Evolutionary conservation across 1,140 invertebrate genomes (phyloP), one percentile per base, ranked within the genome.

Genomic region (Coboldia fuscipes): DNA sequence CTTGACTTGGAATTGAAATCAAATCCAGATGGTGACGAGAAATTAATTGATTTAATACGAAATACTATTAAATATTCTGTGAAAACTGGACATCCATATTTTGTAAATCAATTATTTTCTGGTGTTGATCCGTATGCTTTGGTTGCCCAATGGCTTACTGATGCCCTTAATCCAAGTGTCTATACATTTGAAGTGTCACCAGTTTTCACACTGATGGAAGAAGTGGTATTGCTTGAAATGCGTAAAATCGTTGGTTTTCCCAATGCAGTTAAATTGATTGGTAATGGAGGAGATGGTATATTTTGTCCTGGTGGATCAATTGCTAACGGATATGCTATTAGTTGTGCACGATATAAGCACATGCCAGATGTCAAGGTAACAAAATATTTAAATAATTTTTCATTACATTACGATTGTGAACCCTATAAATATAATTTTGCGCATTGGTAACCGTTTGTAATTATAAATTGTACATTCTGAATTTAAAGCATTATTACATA

Each of bases 301-400:
- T 94, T 97, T 56, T 84, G 81, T 47, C 92, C 92, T 8, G 92
- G 92, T 20, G 92, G 92, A 1, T 90, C 88, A 1, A 79, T 96
- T 41, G 80, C 89, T 3, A 97, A 97, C 51, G 77, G 90, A 37
- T 97, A 97, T 51, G 89, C 82, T 10, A 85, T 97, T 35, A 81
- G 82, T 46, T 70, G 85, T 37, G 90, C 90, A 3, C 60, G 90
- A 23, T 76, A 81, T 47, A 55, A 70, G 39, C 62, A 64, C 36
- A 70, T 72, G 46, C 85, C 86, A 7, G 68, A 83, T 37, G 61
- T 75, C 23, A 93, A 92, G 69, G 70, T 72, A 45, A 59, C 45
- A 41, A 10, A 30, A 30, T 4, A 30, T 10, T 17, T 29, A 8
- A n/a, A n/a, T n/a, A n/a, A n/a, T n/a, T n/a, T n/a, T n/a, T n/a